phyloP scores from a whole-genome alignment of 92 coral and sea anemone genomes.

The Phenganax stokvisi region DNA sequence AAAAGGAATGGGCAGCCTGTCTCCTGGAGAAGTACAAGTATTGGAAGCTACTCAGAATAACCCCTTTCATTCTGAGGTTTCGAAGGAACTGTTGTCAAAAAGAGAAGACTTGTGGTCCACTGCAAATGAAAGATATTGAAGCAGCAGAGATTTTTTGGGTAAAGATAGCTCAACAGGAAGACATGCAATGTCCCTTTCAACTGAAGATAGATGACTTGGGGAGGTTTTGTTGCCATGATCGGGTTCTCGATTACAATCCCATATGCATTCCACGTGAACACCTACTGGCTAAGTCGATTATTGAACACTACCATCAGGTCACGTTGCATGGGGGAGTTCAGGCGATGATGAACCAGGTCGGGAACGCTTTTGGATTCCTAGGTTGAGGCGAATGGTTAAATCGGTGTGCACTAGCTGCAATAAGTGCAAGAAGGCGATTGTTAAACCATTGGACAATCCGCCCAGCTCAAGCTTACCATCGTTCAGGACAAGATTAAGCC shows the following conservation, averaged over 20 bases:
- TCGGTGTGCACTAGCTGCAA: background rate
- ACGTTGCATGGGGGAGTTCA: slow-evolving; percentile 28
- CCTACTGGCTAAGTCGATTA: background rate
- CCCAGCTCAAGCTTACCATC: slow-evolving; percentile 24
- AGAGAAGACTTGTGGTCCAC: slow-evolving; percentile 4
- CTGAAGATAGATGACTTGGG: slow-evolving; percentile 17
- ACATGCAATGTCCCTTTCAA: background rate
- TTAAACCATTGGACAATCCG: background rate
- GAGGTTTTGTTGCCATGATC: slow-evolving; percentile 6
- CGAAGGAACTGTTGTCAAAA: slow-evolving; percentile 45
- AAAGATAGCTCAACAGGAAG: slow-evolving; percentile 21
- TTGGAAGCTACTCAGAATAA: slow-evolving; percentile 49
- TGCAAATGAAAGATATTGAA: slow-evolving; percentile 39
- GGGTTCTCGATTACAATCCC: slow-evolving; percentile 34
- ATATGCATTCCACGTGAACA: background rate
- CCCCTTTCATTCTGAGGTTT: slow-evolving; percentile 49
- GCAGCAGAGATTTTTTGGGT: slow-evolving; percentile 47
- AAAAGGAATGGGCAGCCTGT: slow-evolving; percentile 34
- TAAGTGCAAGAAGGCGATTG: background rate
- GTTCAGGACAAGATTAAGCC: slow-evolving; percentile 36
- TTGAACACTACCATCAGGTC: background rate
- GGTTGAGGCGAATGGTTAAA: background rate
- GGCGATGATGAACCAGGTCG: slow-evolving; percentile 14
- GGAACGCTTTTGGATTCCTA: slow-evolving; percentile 1
- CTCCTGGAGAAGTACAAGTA: slow-evolving; percentile 40